phyloP scores from a whole-genome alignment of 2,797 vertebrate genomes.

The Clarias pachynema region DNA sequence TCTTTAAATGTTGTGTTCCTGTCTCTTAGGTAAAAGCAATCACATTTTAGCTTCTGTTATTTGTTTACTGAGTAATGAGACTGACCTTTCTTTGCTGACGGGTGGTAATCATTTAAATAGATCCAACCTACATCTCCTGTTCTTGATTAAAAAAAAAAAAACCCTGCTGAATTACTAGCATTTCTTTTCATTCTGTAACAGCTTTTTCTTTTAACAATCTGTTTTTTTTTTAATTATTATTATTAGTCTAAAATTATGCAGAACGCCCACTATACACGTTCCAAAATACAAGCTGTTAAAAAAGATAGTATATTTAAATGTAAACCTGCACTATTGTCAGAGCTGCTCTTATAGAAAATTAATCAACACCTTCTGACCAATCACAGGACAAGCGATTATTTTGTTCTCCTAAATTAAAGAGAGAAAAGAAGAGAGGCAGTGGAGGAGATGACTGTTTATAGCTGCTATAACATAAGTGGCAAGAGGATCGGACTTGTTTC shows the following conservation, averaged over 20 bases:
- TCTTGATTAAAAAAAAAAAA: background rate
- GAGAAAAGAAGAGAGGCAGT: background rate
- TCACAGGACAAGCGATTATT: background rate
- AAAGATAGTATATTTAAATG: background rate
- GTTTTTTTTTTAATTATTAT: background rate
- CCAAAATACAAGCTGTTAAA: background rate
- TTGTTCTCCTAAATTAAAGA: background rate
- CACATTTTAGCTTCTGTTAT: constrained; percentile 1
- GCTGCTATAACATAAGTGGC: background rate
- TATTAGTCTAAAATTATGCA: background rate
- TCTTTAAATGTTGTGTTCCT: background rate
- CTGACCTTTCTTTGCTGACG: constrained; percentile 25
- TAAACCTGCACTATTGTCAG: background rate
- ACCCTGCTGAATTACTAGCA: background rate
- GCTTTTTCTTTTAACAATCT: background rate
- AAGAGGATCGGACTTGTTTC: background rate
- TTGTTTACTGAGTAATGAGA: constrained; percentile 36
- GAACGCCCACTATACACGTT: background rate
- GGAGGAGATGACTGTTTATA: background rate
- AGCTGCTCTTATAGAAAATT: background rate
- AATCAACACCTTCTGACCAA: background rate
- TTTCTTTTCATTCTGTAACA: background rate
- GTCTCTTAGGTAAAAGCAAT: background rate
- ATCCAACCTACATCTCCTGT: background rate
- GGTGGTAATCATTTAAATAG: constrained; percentile 15